phyloP scores from a whole-genome alignment of 2,888 invertebrate species.

The Microplitis manilae region DNA sequence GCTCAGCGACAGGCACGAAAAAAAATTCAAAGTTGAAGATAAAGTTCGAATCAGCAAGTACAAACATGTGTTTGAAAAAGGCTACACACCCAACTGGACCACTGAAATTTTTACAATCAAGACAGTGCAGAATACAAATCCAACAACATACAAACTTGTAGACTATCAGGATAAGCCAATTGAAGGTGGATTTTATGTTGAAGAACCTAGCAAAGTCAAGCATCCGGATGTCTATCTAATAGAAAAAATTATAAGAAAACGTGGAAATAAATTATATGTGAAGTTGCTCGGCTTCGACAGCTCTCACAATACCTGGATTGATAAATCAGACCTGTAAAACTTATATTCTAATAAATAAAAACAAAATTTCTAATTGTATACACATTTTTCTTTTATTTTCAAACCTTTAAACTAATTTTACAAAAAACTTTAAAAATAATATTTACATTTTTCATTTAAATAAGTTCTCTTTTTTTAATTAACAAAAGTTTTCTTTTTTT shows the following conservation, averaged over 20 bases:
- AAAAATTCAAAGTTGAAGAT: conserved; percentile 57
- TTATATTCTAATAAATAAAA: too few species aligned
- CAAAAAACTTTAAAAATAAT: too few species aligned
- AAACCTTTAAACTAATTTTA: neutral
- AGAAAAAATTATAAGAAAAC: conserved; percentile 36
- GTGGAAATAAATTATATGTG: conserved; percentile 29
- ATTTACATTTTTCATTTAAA: too few species aligned
- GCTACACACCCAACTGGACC: conserved; percentile 55
- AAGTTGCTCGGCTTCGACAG: conserved; percentile 41
- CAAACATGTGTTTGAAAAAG: conserved; percentile 55
- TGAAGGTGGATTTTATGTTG: conserved; percentile 45
- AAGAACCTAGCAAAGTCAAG: conserved; percentile 35
- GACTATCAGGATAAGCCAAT: conserved; percentile 57
- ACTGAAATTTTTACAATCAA: conserved; percentile 62
- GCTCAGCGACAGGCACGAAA: too few species aligned
- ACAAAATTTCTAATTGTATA: too few species aligned
- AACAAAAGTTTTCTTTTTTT: too few species aligned
- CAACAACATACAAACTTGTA: conserved; percentile 58
- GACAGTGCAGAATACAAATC: conserved; percentile 56
- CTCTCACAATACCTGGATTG: conserved; percentile 39
- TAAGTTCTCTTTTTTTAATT: too few species aligned
- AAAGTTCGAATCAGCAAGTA: conserved; percentile 60
- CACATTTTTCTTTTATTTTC: neutral
- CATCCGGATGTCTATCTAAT: conserved; percentile 39
- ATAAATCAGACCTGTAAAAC: conserved; percentile 10